phyloP scores from a whole-genome alignment of 1,140 invertebrate genomes.

The Hylaeus volcanicus region DNA sequence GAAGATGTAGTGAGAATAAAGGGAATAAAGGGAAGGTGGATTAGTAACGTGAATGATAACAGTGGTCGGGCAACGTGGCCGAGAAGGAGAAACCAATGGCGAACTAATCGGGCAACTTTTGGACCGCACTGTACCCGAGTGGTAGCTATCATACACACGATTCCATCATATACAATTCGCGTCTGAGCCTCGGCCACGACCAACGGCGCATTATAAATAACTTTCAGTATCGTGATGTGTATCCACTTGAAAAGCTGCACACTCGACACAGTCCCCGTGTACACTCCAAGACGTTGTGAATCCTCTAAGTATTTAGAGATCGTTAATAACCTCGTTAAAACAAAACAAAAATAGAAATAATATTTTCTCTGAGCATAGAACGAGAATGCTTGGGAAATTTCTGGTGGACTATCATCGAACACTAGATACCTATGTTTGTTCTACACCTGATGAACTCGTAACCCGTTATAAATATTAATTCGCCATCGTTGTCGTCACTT shows the following conservation, averaged over 20 bases:
- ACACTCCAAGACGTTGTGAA: constrained; percentile 46
- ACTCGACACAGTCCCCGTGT: constrained; percentile 15
- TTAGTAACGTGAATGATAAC: constrained; percentile 52
- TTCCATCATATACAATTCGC: constrained; percentile 61
- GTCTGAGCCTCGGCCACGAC: constrained; percentile 55
- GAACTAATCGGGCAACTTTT: constrained; percentile 46
- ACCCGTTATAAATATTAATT: no score
- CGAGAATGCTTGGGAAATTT: no score
- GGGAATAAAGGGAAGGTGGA: not conserved
- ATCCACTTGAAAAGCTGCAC: constrained; percentile 50
- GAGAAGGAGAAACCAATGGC: constrained; percentile 27
- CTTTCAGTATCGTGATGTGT: constrained; percentile 63
- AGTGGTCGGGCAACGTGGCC: constrained; percentile 34
- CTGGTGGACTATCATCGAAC: no score
- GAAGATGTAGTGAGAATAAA: not conserved
- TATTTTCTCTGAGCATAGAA: no score
- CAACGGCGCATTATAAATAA: constrained; percentile 66
- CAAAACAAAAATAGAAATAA: not conserved
- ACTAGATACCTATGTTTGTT: no score
- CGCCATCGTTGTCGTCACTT: no score
- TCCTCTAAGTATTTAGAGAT: constrained; percentile 12
- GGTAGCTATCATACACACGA: constrained; percentile 57
- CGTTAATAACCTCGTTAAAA: constrained; percentile 29
- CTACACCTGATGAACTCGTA: no score
- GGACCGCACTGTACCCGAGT: constrained; percentile 46